Evolutionary conservation across 1,140 invertebrate genomes (phyloP).

Genomic region (Papilio xuthus): DNA sequence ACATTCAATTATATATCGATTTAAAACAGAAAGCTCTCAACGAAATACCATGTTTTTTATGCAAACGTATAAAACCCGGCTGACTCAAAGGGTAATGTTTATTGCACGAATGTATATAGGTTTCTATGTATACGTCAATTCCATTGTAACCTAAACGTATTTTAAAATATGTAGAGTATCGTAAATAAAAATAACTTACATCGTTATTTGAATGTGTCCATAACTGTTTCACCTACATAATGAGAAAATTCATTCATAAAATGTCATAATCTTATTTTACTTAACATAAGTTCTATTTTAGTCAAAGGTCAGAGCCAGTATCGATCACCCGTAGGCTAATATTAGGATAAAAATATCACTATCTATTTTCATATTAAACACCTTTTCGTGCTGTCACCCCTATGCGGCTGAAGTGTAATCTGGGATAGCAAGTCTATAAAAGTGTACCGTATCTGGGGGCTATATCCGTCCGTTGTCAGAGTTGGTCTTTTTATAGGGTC

Average conservation of each 20-base stretch:
- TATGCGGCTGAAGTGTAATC: neutral
- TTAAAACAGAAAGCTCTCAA: too few species aligned
- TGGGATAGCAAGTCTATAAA: slow-evolving; percentile 20
- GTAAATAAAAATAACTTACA: neutral
- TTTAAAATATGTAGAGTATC: too few species aligned
- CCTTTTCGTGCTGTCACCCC: slow-evolving; percentile 2
- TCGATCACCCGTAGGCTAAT: neutral
- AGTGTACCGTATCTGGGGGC: slow-evolving; percentile 12
- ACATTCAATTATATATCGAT: too few species aligned
- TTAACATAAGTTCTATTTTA: slow-evolving; percentile 6
- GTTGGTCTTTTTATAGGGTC: slow-evolving; percentile 25
- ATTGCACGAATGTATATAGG: too few species aligned
- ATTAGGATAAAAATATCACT: neutral
- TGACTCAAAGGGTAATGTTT: too few species aligned
- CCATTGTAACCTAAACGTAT: too few species aligned
- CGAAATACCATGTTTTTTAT: too few species aligned
- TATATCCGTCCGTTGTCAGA: slow-evolving; percentile 29
- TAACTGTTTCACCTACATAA: neutral
- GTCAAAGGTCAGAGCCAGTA: neutral
- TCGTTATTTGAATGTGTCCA: neutral
- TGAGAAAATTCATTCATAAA: neutral
- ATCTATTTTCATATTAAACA: slow-evolving; percentile 24
- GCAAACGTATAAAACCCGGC: too few species aligned
- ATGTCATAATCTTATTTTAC: neutral
- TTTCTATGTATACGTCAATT: too few species aligned